Base-by-base conservation (phyloP, 2,888 invertebrate genomes). In the Phyllotreta striolata region DNA sequence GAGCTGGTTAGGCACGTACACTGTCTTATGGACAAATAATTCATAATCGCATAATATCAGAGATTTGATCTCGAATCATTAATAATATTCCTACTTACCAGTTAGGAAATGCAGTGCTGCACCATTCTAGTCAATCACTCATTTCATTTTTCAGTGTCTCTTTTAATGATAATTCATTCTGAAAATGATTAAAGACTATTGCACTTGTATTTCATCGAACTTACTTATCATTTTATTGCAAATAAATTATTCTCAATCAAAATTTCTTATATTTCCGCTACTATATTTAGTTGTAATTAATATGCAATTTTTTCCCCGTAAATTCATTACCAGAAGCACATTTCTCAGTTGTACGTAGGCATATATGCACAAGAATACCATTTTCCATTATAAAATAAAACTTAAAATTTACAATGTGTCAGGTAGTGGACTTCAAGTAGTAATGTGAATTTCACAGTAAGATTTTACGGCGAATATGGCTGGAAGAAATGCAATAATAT, bases 41-140 rank as follows among this genome's bases (percentile, higher is more conserved):
- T 76, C 74, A 76, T 75, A 76, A 76, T 73, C 72, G 65, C 69
- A 64, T 66, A 63, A 63, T 73, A 76, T 76, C 76, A 68, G 71
- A 69, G 73, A 73, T 73, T 68, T 71, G 74, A 77, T 77, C 77
- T 77, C 57, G 68, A 73, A 70, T 73, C 77, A 77, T 77, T 77
- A 77, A 77, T 77, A 76, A 69, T 70, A 67, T 66, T 67, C 67
- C 70, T 64, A 69, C 67, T 62, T 60, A 66, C 64, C 58, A 64
- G 62, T 62, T 64, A 63, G 57, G 62, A 64, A 64, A 66, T 54
- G 66, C 66, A 68, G 62, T 64, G 68, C 66, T 66, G 62, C 65
- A 63, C 63, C 58, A 65, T 55, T 61, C 63, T 46, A 67, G 63
- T 61, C 67, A 61, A 68, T 66, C 68, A 68, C 60, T 66, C 66